Base-by-base conservation (phyloP, 1,140 invertebrate genomes). In the Rhyacophila brunnea region DNA sequence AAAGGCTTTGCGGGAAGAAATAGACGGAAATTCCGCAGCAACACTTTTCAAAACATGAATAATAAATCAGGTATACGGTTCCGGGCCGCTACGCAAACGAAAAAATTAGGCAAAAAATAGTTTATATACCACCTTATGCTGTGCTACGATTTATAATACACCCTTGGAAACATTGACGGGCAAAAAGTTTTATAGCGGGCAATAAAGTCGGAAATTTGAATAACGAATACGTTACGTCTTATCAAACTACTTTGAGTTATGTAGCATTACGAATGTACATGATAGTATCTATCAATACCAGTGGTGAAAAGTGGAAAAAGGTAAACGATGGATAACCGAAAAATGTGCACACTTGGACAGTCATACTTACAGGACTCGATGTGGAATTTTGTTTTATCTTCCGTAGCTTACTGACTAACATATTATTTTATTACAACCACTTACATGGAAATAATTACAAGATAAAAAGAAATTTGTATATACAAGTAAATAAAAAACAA, bases 1-100 rank as follows among this genome's bases (percentile, higher is more conserved):
- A 40, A 40, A 40, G 38, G 5, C 38, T 40, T 11, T n/a, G 15
- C 38, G 15, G 4, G 18, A 23, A 19, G 36, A 53, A 53, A 53
- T 53, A 10, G 36, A 17, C 50, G 20, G 36, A 36, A 32, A 42
- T 53, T 53, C 40, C 19, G 36, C 36, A 38, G 50, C 17, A 42
- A 53, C 50, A 42, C 50, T 20, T 35, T 53, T 53, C 36, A 53
- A 53, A 53, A 53, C 36, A 53, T 53, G 50, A 53, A 53, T 53
- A 53, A 53, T 53, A 53, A 53, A 53, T 53, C 50, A 53, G 42
- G 23, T 13, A 35, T 32, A 7, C 15, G 23, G 50, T 43, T 53
- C 50, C 50, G 50, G 36, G 36, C 50, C 9, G 23, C 23, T 28
- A 28, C 23, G 23, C 23, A 40, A n/a, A 40, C n/a, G 38, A 40